Conservation (phyloP, 2,113 vertebrate genomes). For the Corythaixoides concolor region DNA sequence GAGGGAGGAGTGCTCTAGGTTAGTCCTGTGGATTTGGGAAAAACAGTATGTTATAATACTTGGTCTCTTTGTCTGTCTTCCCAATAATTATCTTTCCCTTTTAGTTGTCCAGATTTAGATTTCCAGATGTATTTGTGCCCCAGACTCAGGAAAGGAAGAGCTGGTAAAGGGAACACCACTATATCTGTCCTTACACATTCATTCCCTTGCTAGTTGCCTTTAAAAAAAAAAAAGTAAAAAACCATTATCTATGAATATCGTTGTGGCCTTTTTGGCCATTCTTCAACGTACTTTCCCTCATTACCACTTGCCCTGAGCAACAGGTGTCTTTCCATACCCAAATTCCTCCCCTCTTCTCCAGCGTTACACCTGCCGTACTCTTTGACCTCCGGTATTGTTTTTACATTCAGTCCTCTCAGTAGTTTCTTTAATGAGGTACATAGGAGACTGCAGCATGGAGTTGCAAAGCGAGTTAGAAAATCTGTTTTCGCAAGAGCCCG, state of each 20-base stretch:
- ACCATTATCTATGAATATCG: not conserved
- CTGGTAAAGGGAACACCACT: fast-evolving
- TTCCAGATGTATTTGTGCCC: fast-evolving
- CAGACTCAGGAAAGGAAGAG: not conserved
- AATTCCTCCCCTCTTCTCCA: not conserved
- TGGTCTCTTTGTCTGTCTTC: not conserved
- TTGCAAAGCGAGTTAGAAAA: not conserved
- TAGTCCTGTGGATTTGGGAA: not conserved
- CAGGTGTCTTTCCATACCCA: not conserved
- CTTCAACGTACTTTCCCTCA: not conserved
- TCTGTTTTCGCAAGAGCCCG: not conserved
- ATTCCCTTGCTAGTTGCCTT: not conserved
- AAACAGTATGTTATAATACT: fast-evolving
- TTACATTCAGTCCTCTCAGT: not conserved
- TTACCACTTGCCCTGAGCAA: not conserved
- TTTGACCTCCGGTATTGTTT: not conserved
- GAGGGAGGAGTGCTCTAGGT: not conserved
- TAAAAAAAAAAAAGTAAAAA: not conserved
- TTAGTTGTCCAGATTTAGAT: not conserved
- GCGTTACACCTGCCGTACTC: not conserved
- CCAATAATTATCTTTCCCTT: not conserved
- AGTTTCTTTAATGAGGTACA: not conserved
- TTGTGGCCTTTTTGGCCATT: not conserved
- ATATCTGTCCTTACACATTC: fast-evolving
- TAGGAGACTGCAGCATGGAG: not conserved